A percentile compares a stretch with the other conserved stretches of the same genome.
Evolutionary conservation across 2,113 vertebrate genomes (phyloP).

Genomic region (Psettodes erumei): DNA sequence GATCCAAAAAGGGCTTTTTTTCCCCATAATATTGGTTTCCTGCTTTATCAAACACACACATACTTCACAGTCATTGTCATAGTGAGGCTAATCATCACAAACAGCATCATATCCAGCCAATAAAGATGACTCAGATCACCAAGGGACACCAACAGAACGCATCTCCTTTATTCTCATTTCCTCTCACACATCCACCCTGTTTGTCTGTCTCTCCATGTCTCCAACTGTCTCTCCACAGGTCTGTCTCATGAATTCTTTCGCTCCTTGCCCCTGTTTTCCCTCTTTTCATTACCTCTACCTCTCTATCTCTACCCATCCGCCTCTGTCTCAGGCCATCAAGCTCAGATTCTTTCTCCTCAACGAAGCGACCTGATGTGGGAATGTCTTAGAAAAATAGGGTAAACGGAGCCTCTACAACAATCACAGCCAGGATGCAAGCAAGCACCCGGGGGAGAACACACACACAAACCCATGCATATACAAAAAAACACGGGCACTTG

Average conservation of each 20-base stretch:
- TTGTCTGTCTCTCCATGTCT: slow-evolving; percentile 14
- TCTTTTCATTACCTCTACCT: slow-evolving; percentile 32
- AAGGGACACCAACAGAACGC: slow-evolving; percentile 67
- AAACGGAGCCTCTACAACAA: slow-evolving; percentile 18
- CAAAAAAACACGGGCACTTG: slow-evolving; percentile 11
- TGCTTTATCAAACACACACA: slow-evolving; percentile 40
- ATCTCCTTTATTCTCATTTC: slow-evolving; percentile 44
- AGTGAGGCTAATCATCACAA: slow-evolving; percentile 53
- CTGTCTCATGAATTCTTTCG: slow-evolving; percentile 20
- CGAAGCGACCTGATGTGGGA: slow-evolving; percentile 46
- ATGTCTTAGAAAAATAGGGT: slow-evolving; percentile 29
- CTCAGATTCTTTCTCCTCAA: slow-evolving; percentile 41
- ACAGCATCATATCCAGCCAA: slow-evolving; percentile 55
- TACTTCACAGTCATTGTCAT: slow-evolving; percentile 30
- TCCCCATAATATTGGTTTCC: slow-evolving; percentile 37
- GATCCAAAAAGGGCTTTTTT: slow-evolving; percentile 14
- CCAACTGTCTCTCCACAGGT: slow-evolving; percentile 14
- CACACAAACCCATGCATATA: slow-evolving; percentile 10
- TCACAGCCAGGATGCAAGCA: slow-evolving; percentile 22
- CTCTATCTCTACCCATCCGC: background rate
- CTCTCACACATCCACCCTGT: background rate
- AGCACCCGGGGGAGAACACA: background rate
- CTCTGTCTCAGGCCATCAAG: slow-evolving; percentile 51
- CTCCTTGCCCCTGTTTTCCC: slow-evolving; percentile 7
- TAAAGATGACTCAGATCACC: slow-evolving; percentile 70